Evolutionary conservation across 2,888 invertebrate species (phyloP).

Genomic region (Apoderus coryli): DNA sequence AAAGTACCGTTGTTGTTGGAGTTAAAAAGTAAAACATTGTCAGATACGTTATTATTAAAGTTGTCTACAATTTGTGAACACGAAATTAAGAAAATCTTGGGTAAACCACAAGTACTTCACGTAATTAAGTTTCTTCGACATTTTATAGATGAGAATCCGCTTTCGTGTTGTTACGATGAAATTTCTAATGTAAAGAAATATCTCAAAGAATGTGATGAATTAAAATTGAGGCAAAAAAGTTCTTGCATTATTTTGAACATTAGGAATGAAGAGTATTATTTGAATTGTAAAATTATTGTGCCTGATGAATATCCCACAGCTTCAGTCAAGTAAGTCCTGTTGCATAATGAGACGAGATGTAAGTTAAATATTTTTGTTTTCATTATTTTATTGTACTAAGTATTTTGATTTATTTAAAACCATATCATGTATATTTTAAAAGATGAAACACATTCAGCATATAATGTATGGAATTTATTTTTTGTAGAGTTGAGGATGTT

Average conservation of each 20-base stretch:
- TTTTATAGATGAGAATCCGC: conserved; percentile 53
- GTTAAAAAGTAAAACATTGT: conserved; percentile 53
- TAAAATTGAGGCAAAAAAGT: conserved; percentile 52
- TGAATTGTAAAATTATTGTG: conserved; percentile 41
- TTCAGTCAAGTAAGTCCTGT: conserved; percentile 38
- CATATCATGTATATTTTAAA: too few relatives aligned
- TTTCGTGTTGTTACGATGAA: conserved; percentile 59
- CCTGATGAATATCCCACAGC: conserved; percentile 49
- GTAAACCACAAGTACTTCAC: conserved; percentile 44
- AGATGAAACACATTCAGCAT: too few relatives aligned
- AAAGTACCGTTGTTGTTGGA: conserved; percentile 43
- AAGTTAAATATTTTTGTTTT: too few relatives aligned
- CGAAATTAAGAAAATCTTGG: conserved; percentile 41
- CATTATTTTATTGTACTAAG: too few relatives aligned
- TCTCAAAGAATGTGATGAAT: conserved; percentile 36
- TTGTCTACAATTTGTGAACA: conserved; percentile 46
- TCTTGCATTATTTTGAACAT: conserved; percentile 44
- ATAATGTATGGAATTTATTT: conserved; percentile 2
- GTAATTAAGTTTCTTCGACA: conserved; percentile 45
- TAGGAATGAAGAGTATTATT: conserved; percentile 42
- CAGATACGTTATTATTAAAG: conserved; percentile 45
- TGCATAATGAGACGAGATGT: too few relatives aligned
- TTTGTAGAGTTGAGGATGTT: conserved; percentile 39
- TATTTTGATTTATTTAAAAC: too few relatives aligned
- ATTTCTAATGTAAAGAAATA: conserved; percentile 43